Evolutionary conservation across 2,888 invertebrate genomes (phyloP).

Genomic region (Ariolimax columbianus): DNA sequence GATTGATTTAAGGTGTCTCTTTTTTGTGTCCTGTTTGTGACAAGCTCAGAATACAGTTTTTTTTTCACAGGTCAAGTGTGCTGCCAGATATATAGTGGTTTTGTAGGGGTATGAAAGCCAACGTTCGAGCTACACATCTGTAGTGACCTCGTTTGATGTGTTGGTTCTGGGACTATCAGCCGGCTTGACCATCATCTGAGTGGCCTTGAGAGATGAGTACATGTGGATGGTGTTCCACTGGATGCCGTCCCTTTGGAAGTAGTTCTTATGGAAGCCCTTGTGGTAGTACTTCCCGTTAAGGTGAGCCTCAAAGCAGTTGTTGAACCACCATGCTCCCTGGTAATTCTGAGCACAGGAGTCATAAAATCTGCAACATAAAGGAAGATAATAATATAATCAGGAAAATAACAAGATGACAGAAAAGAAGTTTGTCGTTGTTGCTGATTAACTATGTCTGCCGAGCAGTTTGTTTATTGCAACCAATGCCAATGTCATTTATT

Average conservation of each 20-base stretch:
- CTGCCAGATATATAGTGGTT: too few relatives aligned
- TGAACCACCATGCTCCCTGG: constrained; percentile 78
- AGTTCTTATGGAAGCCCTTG: constrained; percentile 74
- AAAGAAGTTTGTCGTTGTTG: too few relatives aligned
- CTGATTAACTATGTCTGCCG: too few relatives aligned
- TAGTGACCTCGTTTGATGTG: constrained; percentile 33
- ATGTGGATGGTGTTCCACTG: constrained; percentile 77
- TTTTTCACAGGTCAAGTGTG: too few relatives aligned
- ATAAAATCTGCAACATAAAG: constrained; percentile 44
- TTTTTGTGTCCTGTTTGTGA: too few relatives aligned
- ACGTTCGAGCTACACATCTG: neutral
- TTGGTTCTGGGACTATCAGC: constrained; percentile 49
- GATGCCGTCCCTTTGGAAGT: constrained; percentile 76
- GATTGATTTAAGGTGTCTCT: too few relatives aligned
- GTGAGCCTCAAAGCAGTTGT: constrained; percentile 76
- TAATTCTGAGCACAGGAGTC: constrained; percentile 77
- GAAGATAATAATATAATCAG: neutral
- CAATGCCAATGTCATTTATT: too few relatives aligned
- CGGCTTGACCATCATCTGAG: constrained; percentile 75
- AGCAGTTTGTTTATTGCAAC: too few relatives aligned
- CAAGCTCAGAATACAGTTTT: too few relatives aligned
- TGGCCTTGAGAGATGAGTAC: constrained; percentile 74
- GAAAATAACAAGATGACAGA: too few relatives aligned
- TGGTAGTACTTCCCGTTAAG: constrained; percentile 76
- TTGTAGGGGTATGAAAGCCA: too few relatives aligned